Evolutionary conservation across 2,113 vertebrate genomes (phyloP), one percentile per base, ranked within the genome.

Genomic region (Hipposideros armiger): DNA sequence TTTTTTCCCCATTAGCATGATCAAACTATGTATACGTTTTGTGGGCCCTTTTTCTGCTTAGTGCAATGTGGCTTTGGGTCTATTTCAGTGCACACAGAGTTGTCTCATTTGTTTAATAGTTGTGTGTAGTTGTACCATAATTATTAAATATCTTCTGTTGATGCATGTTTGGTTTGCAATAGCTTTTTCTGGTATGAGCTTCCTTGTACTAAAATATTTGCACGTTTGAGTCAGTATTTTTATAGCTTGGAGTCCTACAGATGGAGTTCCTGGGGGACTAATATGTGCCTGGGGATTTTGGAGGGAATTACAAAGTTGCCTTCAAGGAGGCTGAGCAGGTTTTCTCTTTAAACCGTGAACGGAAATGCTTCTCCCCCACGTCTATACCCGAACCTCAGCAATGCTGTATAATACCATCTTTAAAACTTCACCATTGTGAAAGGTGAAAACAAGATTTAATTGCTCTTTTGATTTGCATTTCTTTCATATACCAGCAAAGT

Each of bases 181-280:
- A 36, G 77, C 80, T 92, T 92, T 95, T 94, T 60, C 89, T 95
- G 67, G 42, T 16, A 64, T 56, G 45, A 95, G 77, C 45, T 89
- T 95, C n/a, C 47, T 95, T 87, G n/a, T 85, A 56, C 66, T 90
- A 19, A 89, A 80, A 73, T 66, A 74, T 60, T 76, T 80, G 69
- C 15, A 70, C 26, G 45, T 86, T 50, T 92, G 16, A 69, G 22
- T 85, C 45, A 30, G 6, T 62, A 62, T 72, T 90, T 96, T 90
- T 66, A 66, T 85, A 54, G 50, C 26, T 73, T 73, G 2, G 15
- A 84, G 47, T 76, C 86, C 24, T 42, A 89, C 26, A 82, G 60
- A 93, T 67, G 14, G 87, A 74, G 24, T 78, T 97, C 42, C 20
- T 73, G n/a, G 52, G 16, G 36, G 13, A 58, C 66, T 3, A 7